A percentile compares a stretch with the other conserved stretches of the same genome.
phyloP scores from a whole-genome alignment of 2,113 vertebrate species.

The Octodon degus region DNA sequence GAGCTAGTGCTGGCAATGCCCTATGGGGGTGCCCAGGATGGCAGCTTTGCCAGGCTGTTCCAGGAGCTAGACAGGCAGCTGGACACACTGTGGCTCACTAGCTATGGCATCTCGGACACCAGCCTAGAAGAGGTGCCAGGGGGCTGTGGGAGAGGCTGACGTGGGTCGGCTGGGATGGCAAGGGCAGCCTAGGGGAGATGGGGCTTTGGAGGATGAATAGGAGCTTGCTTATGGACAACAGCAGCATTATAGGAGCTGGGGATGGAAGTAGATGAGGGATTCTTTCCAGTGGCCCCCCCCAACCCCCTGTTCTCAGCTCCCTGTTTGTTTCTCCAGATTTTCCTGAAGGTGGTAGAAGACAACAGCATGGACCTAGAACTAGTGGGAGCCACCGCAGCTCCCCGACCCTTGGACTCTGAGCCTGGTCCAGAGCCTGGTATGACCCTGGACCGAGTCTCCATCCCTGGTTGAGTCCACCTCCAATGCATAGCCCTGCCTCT shows the following conservation, averaged over 20 bases:
- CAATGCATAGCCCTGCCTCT: background rate
- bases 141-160: background rate
- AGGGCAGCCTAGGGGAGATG: background rate
- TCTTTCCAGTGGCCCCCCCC: background rate
- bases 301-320: background rate
- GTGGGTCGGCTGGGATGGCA: too few relatives aligned
- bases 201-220: background rate
- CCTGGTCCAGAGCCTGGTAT: background rate
- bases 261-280: background rate
- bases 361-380: constrained; percentile 71
- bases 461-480: background rate
- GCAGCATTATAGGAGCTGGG: background rate
- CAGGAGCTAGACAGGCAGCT: constrained; percentile 87
- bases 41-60: constrained; percentile 89
- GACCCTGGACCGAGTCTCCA: background rate
- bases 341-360: constrained; percentile 91
- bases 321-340: constrained; percentile 87
- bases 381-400: background rate
- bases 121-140: constrained; percentile 92
- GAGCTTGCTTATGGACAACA: background rate
- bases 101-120: constrained; percentile 93
- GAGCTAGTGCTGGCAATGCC: constrained; percentile 91
- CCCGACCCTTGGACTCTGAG: rapidly evolving
- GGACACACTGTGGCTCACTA: constrained; percentile 87
- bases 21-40: constrained; percentile 87